Evolutionary conservation across 1,140 invertebrate species (phyloP).

Genomic region (Drosophila ohnishii): DNA sequence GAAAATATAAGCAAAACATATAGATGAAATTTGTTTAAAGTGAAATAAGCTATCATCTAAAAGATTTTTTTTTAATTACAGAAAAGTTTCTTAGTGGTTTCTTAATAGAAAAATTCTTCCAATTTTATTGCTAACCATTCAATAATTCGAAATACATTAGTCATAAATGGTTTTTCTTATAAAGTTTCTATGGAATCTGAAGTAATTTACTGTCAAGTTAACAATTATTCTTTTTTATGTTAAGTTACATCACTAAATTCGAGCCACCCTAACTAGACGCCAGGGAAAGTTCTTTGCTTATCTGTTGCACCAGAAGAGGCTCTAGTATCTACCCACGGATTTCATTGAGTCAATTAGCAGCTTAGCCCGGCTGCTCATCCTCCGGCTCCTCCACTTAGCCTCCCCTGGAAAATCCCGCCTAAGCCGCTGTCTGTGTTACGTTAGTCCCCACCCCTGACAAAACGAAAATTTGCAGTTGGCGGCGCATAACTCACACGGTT

Average conservation of each 20-base stretch:
- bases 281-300: conserved; percentile 9
- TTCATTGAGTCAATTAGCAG: conserved; percentile 52
- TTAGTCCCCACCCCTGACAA: neutral
- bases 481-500: conserved; percentile 64
- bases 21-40: neutral
- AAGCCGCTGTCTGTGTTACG: conserved; percentile 22
- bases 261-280: neutral
- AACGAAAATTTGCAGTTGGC: conserved; percentile 41
- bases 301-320: neutral
- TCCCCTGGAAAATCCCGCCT: conserved; percentile 25
- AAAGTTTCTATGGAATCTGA: neutral
- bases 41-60: neutral
- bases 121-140: neutral
- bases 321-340: neutral
- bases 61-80: neutral
- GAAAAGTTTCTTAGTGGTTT: neutral
- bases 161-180: neutral
- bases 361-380: conserved; percentile 1
- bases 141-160: neutral
- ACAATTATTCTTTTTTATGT: neutral
- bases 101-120: neutral
- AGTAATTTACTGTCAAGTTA: too few relatives aligned
- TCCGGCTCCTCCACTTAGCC: neutral
- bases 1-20: neutral
- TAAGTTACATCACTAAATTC: neutral